Base-by-base conservation (phyloP, 2,888 invertebrate species). In the Agrotis ipsilon region DNA sequence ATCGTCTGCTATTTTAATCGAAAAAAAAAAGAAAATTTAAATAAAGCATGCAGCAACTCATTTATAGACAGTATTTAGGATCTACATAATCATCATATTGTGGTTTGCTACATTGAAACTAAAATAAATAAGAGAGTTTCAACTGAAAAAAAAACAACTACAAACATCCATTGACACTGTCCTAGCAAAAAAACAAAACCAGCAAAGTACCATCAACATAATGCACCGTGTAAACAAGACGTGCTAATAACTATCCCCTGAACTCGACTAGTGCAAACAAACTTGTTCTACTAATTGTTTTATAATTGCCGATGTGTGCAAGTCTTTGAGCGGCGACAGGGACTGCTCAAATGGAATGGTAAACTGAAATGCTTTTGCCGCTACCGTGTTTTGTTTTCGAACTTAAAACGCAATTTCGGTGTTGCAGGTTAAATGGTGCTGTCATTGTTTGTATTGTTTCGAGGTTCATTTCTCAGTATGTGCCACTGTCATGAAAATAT, bases 211-310 rank as follows among this genome's bases (percentile, higher is more conserved):
- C 49, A 65, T 77, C 24, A 62, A 61, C 57, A 69, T n/a, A 49
- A 57, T 54, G 18, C 55, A 39, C 57, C 39, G 18, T 14, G 70
- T 52, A 81, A 72, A 81, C 84, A 82, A 75, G 75, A 66, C 77
- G 72, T 68, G 84, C 64, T 85, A 85, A 85, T 84, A 77, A 79
- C 71, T 72, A 76, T 74, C 72, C 78, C 69, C 75, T 57, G 78
- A 82, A 82, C 77, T 80, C 72, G 61, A 75, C 69, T 46, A 60
- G 68, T 62, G 57, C 69, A 68, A 65, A 82, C 79, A 65, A 79
- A 73, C 73, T 65, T 32, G 79, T 66, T 63, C 27, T 3, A 45
- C 79, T 79, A 79, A 79, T 79, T 79, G 79, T 78, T 79, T 73
- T 82, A 73, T 79, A 82, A 79, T 79, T 82, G 79, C 68, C 61